Percentiles rank a stretch among this genome's conserved stretches.
Evolutionary conservation across 2,113 vertebrate genomes (phyloP).

Genomic region (Daboia siamensis): DNA sequence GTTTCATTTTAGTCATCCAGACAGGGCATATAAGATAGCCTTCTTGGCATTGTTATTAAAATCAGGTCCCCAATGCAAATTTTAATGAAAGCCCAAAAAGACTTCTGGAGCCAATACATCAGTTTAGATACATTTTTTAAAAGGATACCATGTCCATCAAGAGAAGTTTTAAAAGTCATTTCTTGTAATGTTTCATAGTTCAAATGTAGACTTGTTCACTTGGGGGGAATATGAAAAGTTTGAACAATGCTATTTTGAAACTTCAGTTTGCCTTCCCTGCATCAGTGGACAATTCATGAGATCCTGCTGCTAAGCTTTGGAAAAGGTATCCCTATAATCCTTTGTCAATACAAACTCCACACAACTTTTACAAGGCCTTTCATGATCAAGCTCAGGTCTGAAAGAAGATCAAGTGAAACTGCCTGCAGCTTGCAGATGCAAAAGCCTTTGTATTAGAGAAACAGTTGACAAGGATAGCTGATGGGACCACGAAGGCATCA

Average conservation of each 20-base stretch:
- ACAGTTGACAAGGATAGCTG: slow-evolving; percentile 28
- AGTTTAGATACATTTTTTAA: slow-evolving; percentile 41
- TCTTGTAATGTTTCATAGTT: slow-evolving; percentile 42
- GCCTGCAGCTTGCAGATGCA: slow-evolving; percentile 35
- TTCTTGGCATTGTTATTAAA: slow-evolving; percentile 64
- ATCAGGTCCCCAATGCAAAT: slow-evolving; percentile 54
- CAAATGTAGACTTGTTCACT: slow-evolving; percentile 42
- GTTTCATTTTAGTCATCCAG: slow-evolving; percentile 67
- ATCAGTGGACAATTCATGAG: slow-evolving; percentile 60
- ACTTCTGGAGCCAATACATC: slow-evolving; percentile 65
- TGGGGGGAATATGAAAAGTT: slow-evolving; percentile 33
- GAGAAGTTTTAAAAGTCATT: slow-evolving; percentile 59
- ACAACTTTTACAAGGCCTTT: slow-evolving; percentile 56
- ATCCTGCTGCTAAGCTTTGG: slow-evolving; percentile 53
- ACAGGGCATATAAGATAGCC: slow-evolving; percentile 57
- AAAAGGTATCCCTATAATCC: slow-evolving; percentile 59
- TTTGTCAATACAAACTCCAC: slow-evolving; percentile 57
- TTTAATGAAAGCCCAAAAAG: slow-evolving; percentile 64
- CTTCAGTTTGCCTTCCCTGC: slow-evolving; percentile 45
- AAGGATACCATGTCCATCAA: slow-evolving; percentile 58
- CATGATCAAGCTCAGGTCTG: slow-evolving; percentile 46
- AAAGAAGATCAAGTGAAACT: slow-evolving; percentile 43
- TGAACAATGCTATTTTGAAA: slow-evolving; percentile 49
- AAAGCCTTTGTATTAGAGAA: slow-evolving; percentile 33
- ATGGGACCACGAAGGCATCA: not conserved